These are phyloP conservation scores for Spilarctia lutea DNA, from an alignment of 2,888 invertebrate genomes.

Conservation along the genomic window DNA sequence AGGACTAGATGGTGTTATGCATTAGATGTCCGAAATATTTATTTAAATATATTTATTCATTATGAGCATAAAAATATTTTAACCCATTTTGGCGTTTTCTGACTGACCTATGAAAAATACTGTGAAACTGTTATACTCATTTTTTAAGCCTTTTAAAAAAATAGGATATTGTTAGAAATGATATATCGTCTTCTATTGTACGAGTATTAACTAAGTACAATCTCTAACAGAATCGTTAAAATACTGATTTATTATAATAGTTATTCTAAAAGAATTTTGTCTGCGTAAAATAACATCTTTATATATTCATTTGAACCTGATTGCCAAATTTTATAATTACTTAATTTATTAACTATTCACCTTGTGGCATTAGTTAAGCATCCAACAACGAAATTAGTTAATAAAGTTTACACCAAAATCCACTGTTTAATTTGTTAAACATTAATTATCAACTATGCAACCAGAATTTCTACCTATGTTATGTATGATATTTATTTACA, in stretches of 20 bases:
- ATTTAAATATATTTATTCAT: too few relatives aligned
- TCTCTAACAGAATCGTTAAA: not conserved
- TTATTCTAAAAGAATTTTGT: not conserved
- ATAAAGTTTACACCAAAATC: not conserved
- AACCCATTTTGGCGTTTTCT: too few relatives aligned
- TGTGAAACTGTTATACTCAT: too few relatives aligned
- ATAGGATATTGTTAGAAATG: not conserved
- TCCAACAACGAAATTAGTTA: not conserved
- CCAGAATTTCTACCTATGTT: too few relatives aligned
- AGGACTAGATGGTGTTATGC: too few relatives aligned
- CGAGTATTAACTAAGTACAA: not conserved
- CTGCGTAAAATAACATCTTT: not conserved
- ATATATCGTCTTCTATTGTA: not conserved
- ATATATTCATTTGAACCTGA: not conserved
- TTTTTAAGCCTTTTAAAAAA: not conserved
- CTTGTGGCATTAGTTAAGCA: constrained; percentile 3
- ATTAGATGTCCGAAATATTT: too few relatives aligned
- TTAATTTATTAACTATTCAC: constrained; percentile 30
- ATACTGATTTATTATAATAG: not conserved
- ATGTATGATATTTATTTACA: too few relatives aligned
- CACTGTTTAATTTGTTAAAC: not conserved
- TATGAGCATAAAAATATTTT: too few relatives aligned
- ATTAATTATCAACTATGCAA: too few relatives aligned
- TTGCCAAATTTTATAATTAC: constrained; percentile 34
- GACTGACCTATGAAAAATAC: too few relatives aligned